Percentiles rank a stretch among this genome's conserved stretches.
Conservation (phyloP, 2,797 vertebrate species). For the Eremophila alpestris region DNA sequence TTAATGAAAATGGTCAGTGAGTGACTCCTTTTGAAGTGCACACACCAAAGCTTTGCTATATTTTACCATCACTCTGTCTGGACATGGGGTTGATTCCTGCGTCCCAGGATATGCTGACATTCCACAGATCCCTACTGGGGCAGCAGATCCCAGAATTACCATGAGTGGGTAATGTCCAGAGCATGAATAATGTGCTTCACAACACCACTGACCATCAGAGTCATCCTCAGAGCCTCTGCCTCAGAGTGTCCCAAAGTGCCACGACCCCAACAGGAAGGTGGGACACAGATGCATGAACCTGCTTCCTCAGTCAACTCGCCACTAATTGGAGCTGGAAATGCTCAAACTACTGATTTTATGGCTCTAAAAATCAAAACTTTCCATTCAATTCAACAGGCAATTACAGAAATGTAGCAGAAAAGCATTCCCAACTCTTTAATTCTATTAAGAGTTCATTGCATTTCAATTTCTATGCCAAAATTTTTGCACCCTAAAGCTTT, state of each 20-base stretch:
- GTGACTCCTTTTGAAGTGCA: background rate
- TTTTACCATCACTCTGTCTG: background rate
- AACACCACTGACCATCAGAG: background rate
- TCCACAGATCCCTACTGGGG: background rate
- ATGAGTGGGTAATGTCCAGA: background rate
- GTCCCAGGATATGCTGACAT: background rate
- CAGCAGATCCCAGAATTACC: background rate
- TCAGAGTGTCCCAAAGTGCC: background rate
- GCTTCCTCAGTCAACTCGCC: background rate
- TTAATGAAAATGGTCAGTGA: background rate
- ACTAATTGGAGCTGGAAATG: background rate
- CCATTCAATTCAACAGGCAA: background rate
- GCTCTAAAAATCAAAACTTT: background rate
- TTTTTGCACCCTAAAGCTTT: too few relatives aligned
- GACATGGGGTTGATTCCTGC: background rate
- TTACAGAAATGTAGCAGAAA: background rate
- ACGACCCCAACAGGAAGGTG: rapidly evolving
- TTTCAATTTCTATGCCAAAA: background rate
- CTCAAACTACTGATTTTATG: background rate
- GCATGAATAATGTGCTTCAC: background rate
- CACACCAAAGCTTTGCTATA: background rate
- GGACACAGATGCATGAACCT: background rate
- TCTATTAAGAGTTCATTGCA: background rate
- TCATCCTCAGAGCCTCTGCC: background rate
- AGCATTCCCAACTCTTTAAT: background rate